These are phyloP conservation scores for Nylanderia fulva DNA, from an alignment of 1,140 invertebrate species.

Conservation along the genomic window DNA sequence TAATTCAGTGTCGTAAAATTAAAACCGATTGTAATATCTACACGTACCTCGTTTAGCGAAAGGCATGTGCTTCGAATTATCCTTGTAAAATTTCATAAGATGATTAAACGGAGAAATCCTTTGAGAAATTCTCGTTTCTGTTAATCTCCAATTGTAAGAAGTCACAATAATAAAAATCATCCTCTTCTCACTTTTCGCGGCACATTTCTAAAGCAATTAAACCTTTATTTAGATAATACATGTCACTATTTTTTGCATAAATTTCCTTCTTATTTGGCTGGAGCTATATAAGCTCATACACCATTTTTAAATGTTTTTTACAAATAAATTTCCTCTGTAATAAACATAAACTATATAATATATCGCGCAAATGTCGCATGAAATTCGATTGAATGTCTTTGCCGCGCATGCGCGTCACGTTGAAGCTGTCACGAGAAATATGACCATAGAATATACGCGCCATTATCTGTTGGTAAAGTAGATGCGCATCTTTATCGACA, in stretches of 20 bases:
- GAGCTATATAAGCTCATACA: too few species aligned
- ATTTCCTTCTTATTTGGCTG: too few species aligned
- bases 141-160: not conserved
- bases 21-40: constrained; percentile 75
- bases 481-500: not conserved
- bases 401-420: not conserved
- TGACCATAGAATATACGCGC: not conserved
- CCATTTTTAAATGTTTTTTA: too few species aligned
- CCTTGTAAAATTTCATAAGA: constrained; percentile 72
- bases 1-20: constrained; percentile 76
- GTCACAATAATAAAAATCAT: not conserved
- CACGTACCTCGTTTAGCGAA: constrained; percentile 73
- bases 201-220: not conserved
- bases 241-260: not conserved
- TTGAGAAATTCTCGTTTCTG: constrained; percentile 55
- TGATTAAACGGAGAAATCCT: constrained; percentile 74
- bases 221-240: not conserved
- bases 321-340: not conserved
- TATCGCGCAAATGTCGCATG: constrained; percentile 38
- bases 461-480: not conserved
- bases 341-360: not conserved
- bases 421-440: not conserved
- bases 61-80: constrained; percentile 75
- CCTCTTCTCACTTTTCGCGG: not conserved
- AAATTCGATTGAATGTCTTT: constrained; percentile 67